Evolutionary conservation across 1,140 invertebrate species (phyloP).

Genomic region (Lasioglossum baleicum): DNA sequence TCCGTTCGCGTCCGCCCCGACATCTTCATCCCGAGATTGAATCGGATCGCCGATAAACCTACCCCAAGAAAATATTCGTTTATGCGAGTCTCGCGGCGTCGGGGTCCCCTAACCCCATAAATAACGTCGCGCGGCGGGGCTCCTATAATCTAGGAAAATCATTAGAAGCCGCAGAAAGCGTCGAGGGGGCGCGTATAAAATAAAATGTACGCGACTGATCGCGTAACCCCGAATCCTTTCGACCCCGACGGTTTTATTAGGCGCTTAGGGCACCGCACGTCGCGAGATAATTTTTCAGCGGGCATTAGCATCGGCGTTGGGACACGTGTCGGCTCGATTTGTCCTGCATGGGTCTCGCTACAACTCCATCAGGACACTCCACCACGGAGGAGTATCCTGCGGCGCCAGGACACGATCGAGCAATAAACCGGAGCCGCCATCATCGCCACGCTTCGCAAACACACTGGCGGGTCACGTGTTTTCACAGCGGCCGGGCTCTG

Average conservation of each 20-base stretch:
- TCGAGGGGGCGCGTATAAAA: no score
- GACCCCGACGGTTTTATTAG: conserved; percentile 48
- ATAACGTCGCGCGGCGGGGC: conserved; percentile 28
- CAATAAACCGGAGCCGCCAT: conserved; percentile 27
- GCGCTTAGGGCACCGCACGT: neutral
- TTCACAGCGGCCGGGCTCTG: conserved; percentile 17
- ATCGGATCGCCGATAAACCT: neutral
- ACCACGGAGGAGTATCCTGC: conserved; percentile 18
- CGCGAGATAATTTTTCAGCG: conserved; percentile 62
- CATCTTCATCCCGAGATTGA: conserved; percentile 1
- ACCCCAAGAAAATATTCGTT: conserved; percentile 18
- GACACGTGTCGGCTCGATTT: conserved; percentile 59
- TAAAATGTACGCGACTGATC: no score
- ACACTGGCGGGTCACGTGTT: conserved; percentile 41
- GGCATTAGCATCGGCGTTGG: conserved; percentile 35
- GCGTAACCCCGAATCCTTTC: neutral
- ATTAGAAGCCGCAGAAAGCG: conserved; percentile 35
- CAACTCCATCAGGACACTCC: conserved; percentile 42
- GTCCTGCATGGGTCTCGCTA: conserved; percentile 24
- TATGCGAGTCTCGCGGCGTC: neutral
- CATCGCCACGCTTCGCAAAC: conserved; percentile 39
- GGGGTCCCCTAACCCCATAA: conserved; percentile 3
- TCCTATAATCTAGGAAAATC: conserved; percentile 47
- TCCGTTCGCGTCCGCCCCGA: neutral
- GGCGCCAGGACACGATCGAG: conserved; percentile 25